Evolutionary conservation across 2,113 vertebrate genomes (phyloP).

Genomic region (Crotalus helleri): DNA sequence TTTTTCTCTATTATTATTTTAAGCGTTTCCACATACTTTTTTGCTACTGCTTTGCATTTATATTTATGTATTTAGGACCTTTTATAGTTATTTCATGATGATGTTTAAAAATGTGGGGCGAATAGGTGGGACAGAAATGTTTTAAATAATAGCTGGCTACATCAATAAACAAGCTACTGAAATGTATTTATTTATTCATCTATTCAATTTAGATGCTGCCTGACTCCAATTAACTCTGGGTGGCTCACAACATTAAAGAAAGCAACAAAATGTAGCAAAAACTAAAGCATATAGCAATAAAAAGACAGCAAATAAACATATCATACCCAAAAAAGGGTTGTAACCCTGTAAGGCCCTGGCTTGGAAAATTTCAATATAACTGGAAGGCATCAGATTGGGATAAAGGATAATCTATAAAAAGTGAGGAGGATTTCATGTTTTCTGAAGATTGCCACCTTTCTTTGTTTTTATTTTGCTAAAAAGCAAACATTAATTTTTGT

Average conservation of each 20-base stretch:
- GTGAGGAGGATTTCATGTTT: background rate
- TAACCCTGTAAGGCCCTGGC: background rate
- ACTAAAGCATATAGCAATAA: background rate
- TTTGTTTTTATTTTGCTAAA: slow-evolving; percentile 1
- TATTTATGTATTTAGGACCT: background rate
- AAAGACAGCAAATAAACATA: background rate
- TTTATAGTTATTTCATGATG: background rate
- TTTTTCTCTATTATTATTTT: background rate
- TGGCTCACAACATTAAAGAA: background rate
- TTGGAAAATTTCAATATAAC: background rate
- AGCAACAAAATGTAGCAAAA: background rate
- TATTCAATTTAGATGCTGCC: background rate
- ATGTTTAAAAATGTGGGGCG: background rate
- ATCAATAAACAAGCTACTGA: background rate
- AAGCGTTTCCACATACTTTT: background rate
- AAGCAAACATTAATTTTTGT: background rate
- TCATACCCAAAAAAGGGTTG: background rate
- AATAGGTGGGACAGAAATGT: background rate
- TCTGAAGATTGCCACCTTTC: background rate
- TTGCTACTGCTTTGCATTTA: background rate
- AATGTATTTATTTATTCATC: background rate
- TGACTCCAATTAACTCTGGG: background rate
- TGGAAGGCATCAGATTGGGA: background rate
- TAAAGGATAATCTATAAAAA: background rate
- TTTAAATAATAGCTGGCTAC: background rate